Base-by-base conservation (phyloP, 2,797 vertebrate genomes). In the Paratrypauchen microcephalus region DNA sequence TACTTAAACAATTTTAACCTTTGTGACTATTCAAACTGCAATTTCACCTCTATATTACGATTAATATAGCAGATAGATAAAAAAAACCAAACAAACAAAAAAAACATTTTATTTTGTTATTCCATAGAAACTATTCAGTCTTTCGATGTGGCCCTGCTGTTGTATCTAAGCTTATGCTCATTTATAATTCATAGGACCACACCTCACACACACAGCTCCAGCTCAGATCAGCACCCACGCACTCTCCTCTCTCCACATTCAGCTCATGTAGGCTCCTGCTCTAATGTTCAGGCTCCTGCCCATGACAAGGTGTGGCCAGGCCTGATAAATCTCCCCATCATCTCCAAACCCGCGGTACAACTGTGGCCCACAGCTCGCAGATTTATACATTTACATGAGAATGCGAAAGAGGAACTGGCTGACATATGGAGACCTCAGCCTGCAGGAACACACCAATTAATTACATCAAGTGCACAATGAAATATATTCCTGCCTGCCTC, bases 101-200 rank as follows among this genome's bases (percentile, higher is more conserved):
- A 28, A 28, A 28, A 28, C n/a, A n/a, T n/a, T n/a, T n/a, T 26
- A 57, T 58, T 18, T 30, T 23, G 13, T 56, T 56, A 15, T 24
- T 16, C 52, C 11, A 9, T 3, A 21, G n/a, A 15, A 23, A 55
- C 39, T 15, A 1, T 45, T 59, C 52, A 76, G 63, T 77, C 74
- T 56, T 68, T 36, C 8, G 55, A 3, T 28, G 28, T 12, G 48
- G 75, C 63, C 65, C 65, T 78, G 81, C 69, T 74, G 61, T 64
- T 60, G 28, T 48, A 70, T 83, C 73, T 70, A 75, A 69, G 76
- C 71, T 64, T 74, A 47, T 76, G 65, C 65, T 85, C 74, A 88
- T 88, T 73, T 76, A 88, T 87, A 77, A 87, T 87, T 86, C 76
- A 89, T 86, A 52, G 72, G 63, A 41, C 81, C 80, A 72, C 80